Conservation (phyloP, 1,140 invertebrate species). For the Drosophila serrata region DNA sequence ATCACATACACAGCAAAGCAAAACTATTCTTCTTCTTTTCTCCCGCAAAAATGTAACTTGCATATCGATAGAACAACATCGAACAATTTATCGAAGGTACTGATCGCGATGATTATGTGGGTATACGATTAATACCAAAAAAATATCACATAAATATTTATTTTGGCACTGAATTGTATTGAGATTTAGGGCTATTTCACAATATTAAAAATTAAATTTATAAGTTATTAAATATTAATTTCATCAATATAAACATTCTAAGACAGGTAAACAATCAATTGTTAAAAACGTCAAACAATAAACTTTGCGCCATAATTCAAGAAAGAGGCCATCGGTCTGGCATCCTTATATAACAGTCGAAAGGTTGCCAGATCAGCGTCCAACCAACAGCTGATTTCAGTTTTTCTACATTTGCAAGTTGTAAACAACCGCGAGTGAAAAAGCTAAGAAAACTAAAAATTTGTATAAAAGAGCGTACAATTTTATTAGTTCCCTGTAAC, state of each 20-base stretch:
- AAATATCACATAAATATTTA: too few species aligned
- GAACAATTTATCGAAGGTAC: not conserved
- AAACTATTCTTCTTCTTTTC: not conserved
- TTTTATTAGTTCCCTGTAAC: constrained; percentile 40
- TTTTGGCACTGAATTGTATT: too few species aligned
- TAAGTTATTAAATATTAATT: too few species aligned
- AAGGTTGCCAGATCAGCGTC: not conserved
- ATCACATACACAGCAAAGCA: too few species aligned
- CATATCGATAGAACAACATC: not conserved
- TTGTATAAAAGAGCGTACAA: not conserved
- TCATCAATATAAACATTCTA: too few species aligned
- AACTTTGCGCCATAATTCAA: not conserved
- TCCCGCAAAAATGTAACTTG: too few species aligned
- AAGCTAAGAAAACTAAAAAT: not conserved
- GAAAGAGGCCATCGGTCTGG: not conserved
- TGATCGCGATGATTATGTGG: not conserved
- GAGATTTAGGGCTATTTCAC: too few species aligned
- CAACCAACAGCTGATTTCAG: not conserved
- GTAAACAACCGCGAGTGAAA: not conserved
- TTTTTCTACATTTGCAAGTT: not conserved
- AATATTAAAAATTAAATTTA: too few species aligned
- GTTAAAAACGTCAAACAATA: not conserved
- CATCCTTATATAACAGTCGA: not conserved
- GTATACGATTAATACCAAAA: not conserved
- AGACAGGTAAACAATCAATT: too few species aligned